phyloP scores from a whole-genome alignment of 2,113 vertebrate genomes.

The Chaetorhynchus papuensis region DNA sequence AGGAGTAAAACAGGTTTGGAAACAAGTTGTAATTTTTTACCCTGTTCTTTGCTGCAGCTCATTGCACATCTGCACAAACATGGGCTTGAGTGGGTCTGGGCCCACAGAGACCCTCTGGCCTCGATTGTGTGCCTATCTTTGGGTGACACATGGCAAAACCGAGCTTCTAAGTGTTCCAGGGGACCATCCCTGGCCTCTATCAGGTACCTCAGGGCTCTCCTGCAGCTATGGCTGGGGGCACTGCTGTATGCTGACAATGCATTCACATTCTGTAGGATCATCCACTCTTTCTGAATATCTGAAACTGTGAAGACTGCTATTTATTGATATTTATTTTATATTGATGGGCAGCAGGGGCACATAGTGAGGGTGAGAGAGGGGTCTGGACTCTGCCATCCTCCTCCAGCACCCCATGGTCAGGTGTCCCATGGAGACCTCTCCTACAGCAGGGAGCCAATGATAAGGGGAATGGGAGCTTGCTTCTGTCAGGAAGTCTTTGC shows the following conservation, averaged over 20 bases:
- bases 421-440: neutral
- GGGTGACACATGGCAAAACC: neutral
- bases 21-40: neutral
- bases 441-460: neutral
- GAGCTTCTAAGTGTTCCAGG: neutral
- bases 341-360: accelerated
- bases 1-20: neutral
- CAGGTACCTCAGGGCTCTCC: neutral
- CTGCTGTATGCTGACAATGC: neutral
- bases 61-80: neutral
- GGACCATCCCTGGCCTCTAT: neutral
- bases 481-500: neutral
- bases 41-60: neutral
- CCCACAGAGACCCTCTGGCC: neutral
- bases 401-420: neutral
- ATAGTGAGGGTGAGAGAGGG: neutral
- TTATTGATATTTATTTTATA: neutral
- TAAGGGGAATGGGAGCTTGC: neutral
- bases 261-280: neutral
- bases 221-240: accelerated
- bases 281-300: neutral
- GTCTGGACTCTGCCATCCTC: neutral
- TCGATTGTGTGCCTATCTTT: accelerated
- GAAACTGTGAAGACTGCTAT: neutral
- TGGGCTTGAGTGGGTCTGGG: neutral